Evolutionary conservation across 1,140 invertebrate genomes (phyloP).

Genomic region (Cyclina sinensis): DNA sequence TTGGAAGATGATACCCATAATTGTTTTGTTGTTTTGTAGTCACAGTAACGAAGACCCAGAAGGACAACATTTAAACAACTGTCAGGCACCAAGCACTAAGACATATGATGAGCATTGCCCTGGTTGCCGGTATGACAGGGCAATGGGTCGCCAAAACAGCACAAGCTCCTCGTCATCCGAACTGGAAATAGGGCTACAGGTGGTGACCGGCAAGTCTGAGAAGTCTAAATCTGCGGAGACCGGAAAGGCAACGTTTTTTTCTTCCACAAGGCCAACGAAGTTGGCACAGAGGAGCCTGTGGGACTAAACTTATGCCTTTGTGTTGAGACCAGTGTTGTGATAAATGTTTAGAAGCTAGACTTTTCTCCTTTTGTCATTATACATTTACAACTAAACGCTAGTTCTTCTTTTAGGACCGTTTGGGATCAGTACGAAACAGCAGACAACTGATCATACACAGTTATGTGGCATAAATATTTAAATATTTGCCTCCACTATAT

Average conservation of each 20-base stretch:
- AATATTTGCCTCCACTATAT: no score
- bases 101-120: constrained; percentile 22
- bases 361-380: no score
- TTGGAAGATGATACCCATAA: no score
- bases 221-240: background rate
- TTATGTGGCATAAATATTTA: no score
- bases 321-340: no score
- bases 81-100: background rate
- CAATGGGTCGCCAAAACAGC: background rate
- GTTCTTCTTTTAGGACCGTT: no score
- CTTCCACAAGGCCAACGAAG: background rate
- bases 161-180: background rate
- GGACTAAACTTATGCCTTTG: background rate
- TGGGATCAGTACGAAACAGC: no score
- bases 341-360: no score
- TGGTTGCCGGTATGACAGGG: constrained; percentile 10
- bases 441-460: no score
- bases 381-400: no score
- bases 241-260: background rate
- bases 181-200: background rate
- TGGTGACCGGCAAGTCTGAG: background rate
- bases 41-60: constrained; percentile 15
- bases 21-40: no score
- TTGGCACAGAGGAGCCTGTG: constrained; percentile 5
- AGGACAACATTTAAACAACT: background rate